Conservation (phyloP, 1,140 invertebrate species). For the Mesaphorura yosii region DNA sequence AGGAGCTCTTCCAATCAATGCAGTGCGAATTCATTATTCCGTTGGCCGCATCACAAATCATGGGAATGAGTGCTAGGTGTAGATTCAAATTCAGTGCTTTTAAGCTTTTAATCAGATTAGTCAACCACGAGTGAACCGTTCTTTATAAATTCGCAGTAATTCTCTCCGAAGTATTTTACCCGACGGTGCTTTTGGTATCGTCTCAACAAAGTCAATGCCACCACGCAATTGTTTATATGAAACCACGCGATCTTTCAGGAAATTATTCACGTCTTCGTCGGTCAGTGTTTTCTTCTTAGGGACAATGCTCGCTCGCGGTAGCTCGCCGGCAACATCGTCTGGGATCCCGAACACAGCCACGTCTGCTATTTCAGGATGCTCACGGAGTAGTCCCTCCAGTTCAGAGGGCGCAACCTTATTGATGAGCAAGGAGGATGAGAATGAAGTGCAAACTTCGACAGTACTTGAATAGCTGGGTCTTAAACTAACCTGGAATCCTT, state of each 20-base stretch:
- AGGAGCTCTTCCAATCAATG: too few relatives aligned
- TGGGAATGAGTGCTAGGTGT: too few relatives aligned
- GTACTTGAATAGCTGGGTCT: constrained; percentile 68
- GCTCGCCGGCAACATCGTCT: constrained; percentile 57
- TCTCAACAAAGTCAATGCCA: constrained; percentile 16
- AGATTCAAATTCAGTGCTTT: too few relatives aligned
- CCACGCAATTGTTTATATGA: constrained; percentile 54
- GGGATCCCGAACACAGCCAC: constrained; percentile 71
- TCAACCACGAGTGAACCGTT: too few relatives aligned
- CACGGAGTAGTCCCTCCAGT: constrained; percentile 65
- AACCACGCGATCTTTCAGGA: constrained; percentile 47
- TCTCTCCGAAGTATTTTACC: background rate
- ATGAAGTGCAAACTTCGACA: constrained; percentile 86
- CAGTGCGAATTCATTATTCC: too few relatives aligned
- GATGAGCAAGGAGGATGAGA: too few relatives aligned
- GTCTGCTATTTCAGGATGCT: constrained; percentile 58
- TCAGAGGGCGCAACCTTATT: constrained; percentile 80
- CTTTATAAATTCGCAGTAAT: too few relatives aligned
- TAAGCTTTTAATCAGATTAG: too few relatives aligned
- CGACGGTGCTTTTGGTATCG: constrained; percentile 34
- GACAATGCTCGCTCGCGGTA: constrained; percentile 54
- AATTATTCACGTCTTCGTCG: constrained; percentile 47
- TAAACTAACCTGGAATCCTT: constrained; percentile 61
- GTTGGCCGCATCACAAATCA: too few relatives aligned
- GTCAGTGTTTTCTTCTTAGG: constrained; percentile 38